These are phyloP conservation scores for Scaptomyza polygonia DNA, from an alignment of 2,888 invertebrate species.

Conservation along the genomic window DNA sequence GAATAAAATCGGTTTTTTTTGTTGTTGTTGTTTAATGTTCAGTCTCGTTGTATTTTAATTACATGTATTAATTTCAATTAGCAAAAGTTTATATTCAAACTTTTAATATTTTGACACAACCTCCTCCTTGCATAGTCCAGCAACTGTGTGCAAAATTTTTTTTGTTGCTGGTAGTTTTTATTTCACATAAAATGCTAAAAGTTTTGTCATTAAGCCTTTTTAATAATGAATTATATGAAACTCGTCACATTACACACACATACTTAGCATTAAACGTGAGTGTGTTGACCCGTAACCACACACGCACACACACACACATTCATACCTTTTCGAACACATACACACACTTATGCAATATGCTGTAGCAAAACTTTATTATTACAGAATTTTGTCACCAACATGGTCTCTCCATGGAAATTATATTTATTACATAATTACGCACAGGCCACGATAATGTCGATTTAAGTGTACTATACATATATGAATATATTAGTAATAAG, in stretches of 20 bases:
- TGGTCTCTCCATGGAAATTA: slow-evolving; percentile 61
- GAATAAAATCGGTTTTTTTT: background rate
- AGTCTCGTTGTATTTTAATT: background rate
- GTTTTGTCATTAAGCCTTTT: slow-evolving; percentile 77
- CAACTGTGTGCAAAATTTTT: slow-evolving; percentile 29
- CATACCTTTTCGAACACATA: background rate
- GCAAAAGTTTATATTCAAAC: background rate
- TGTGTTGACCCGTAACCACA: slow-evolving; percentile 47
- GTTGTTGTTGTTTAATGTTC: background rate
- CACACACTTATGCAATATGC: slow-evolving; percentile 19
- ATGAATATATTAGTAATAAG: background rate
- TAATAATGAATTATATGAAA: slow-evolving; percentile 70
- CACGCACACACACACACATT: slow-evolving; percentile 6
- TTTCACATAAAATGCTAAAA: slow-evolving; percentile 56
- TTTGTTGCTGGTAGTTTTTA: slow-evolving; percentile 30
- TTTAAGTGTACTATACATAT: background rate
- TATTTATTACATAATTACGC: slow-evolving; percentile 78
- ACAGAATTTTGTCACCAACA: slow-evolving; percentile 38
- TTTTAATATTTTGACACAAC: slow-evolving; percentile 1
- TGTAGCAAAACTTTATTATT: slow-evolving; percentile 42
- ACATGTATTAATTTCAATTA: slow-evolving; percentile 12
- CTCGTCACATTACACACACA: slow-evolving; percentile 41
- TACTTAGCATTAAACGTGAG: slow-evolving; percentile 10
- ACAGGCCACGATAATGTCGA: slow-evolving; percentile 48
- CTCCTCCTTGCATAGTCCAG: background rate